A percentile compares a stretch with the other conserved stretches of the same genome.
phyloP scores from a whole-genome alignment of 2,797 vertebrate species.

The Sebastes umbrosus region DNA sequence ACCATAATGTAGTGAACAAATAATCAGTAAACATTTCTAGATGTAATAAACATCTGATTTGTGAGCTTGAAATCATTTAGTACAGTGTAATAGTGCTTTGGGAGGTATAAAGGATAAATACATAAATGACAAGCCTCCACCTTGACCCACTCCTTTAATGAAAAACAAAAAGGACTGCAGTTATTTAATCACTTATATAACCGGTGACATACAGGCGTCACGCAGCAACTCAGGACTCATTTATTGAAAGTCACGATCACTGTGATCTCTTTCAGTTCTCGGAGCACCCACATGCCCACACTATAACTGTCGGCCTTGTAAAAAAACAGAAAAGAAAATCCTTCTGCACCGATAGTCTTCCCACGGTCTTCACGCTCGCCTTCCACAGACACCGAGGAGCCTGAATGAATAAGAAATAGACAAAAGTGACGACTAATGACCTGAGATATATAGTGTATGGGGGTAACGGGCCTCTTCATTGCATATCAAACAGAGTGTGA shows the following conservation, averaged over 20 bases:
- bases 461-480: constrained; percentile 24
- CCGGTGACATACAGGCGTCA: background rate
- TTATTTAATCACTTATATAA: constrained; percentile 13
- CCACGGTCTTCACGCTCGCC: constrained; percentile 44
- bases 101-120: background rate
- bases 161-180: background rate
- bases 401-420: constrained; percentile 35
- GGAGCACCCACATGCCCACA: constrained; percentile 30
- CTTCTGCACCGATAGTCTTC: constrained; percentile 19
- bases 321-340: background rate
- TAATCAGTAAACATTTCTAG: background rate
- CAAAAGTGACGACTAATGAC: constrained; percentile 46
- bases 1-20: background rate
- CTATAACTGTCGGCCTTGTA: constrained; percentile 5
- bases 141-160: background rate
- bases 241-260: constrained; percentile 21
- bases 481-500: constrained; percentile 44
- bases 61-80: background rate
- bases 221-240: constrained; percentile 3
- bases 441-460: constrained; percentile 9
- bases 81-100: background rate
- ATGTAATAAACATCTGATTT: background rate
- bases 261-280: constrained; percentile 8
- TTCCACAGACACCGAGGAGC: constrained; percentile 14
- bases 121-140: background rate